Evolutionary conservation across 2,113 vertebrate genomes (phyloP).

Genomic region (Leptodactylus fuscus): DNA sequence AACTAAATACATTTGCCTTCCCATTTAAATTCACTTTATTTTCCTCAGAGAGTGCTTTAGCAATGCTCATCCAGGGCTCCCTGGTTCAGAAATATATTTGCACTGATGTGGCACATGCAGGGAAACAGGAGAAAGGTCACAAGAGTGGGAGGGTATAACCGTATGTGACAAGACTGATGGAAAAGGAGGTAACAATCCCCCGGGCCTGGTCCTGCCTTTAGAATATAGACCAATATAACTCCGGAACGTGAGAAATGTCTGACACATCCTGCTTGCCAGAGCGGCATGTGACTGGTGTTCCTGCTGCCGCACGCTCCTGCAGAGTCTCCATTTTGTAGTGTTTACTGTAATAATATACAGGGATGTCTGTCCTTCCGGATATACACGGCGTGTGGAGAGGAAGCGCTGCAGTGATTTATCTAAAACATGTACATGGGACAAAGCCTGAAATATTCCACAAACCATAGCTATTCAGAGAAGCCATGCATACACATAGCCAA

Average conservation of each 20-base stretch:
- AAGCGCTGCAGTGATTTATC: neutral
- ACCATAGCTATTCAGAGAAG: too few species aligned
- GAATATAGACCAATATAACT: neutral
- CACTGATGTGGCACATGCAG: too few species aligned
- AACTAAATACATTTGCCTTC: too few species aligned
- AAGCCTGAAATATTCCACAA: neutral
- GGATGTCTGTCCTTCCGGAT: neutral
- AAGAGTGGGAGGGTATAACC: neutral
- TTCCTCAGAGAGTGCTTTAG: too few species aligned
- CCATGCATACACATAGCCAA: too few species aligned
- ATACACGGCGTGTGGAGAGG: constrained; percentile 1
- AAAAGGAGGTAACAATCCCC: neutral
- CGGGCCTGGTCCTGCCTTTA: too few species aligned
- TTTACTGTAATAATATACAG: constrained; percentile 44
- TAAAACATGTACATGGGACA: neutral
- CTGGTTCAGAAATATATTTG: neutral
- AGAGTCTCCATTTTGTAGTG: constrained; percentile 33
- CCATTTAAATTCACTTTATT: too few species aligned
- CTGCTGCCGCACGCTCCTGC: neutral
- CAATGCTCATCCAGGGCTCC: neutral
- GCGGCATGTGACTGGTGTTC: constrained; percentile 3
- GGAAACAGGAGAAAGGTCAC: too few species aligned
- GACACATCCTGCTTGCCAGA: neutral
- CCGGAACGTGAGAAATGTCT: neutral
- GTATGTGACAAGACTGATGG: neutral